These are phyloP conservation scores for Frankliniella intonsa DNA, from an alignment of 2,888 invertebrate species.

Conservation along the genomic window DNA sequence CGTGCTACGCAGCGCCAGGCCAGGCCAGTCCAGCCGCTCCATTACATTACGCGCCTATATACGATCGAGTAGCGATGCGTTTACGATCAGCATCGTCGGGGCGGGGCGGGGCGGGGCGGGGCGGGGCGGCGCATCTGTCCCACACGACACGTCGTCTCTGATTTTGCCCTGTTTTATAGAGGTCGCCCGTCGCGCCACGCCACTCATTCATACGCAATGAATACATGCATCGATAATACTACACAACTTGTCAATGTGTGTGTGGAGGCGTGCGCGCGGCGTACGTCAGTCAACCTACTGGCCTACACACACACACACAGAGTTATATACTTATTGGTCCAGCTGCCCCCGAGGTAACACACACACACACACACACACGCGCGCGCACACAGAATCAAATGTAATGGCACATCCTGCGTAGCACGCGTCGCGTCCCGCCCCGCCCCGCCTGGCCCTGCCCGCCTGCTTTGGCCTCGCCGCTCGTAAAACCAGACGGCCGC, in stretches of 20 bases:
- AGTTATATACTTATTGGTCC: no score
- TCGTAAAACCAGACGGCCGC: no score
- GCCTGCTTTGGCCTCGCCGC: no score
- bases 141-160: not conserved
- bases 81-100: not conserved
- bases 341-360: no score
- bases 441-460: no score
- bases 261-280: not conserved
- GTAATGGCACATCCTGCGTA: no score
- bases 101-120: not conserved
- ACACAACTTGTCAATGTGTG: not conserved
- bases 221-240: constrained; percentile 20
- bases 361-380: no score
- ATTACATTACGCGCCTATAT: no score
- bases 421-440: no score
- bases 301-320: no score
- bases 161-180: constrained; percentile 15
- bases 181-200: not conserved
- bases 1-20: no score
- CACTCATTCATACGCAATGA: constrained; percentile 11
- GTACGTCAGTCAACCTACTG: not conserved
- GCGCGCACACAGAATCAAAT: no score
- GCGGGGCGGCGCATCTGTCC: not conserved
- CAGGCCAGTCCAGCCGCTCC: not conserved
- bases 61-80: not conserved